Conservation (phyloP, 2,888 invertebrate genomes). For the Megamerina dolium region DNA sequence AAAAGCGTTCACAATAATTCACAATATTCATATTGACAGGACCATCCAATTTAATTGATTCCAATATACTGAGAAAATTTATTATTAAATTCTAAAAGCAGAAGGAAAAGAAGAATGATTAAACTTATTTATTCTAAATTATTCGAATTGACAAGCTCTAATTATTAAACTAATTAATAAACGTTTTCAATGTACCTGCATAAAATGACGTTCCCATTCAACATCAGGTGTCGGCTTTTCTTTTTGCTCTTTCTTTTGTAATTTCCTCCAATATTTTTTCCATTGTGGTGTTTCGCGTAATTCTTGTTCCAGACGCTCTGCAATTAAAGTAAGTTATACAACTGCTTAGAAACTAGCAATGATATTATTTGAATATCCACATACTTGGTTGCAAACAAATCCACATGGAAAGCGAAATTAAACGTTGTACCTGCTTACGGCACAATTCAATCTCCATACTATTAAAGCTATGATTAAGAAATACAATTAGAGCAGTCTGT, state of each 20-base stretch:
- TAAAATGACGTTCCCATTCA: constrained; percentile 80
- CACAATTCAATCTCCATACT: constrained; percentile 95
- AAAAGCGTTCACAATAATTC: constrained; percentile 86
- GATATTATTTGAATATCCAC: constrained; percentile 22
- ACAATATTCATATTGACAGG: constrained; percentile 55
- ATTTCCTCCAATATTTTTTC: constrained; percentile 85
- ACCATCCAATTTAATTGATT: constrained; percentile 63
- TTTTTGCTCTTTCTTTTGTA: constrained; percentile 71
- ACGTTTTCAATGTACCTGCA: constrained; percentile 52
- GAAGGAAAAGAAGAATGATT: not conserved
- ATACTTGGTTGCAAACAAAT: constrained; percentile 73
- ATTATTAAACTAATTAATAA: not conserved
- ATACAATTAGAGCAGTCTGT: constrained; percentile 81
- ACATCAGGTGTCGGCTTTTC: constrained; percentile 59
- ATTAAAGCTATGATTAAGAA: constrained; percentile 94
- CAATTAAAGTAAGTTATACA: not conserved
- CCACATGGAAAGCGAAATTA: constrained; percentile 94
- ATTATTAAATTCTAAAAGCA: constrained; percentile 60
- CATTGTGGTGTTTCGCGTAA: constrained; percentile 82
- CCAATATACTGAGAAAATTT: constrained; percentile 78
- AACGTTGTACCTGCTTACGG: constrained; percentile 81
- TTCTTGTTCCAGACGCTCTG: constrained; percentile 77
- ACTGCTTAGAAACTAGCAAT: too few relatives aligned
- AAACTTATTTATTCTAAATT: not conserved
- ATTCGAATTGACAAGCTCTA: not conserved